Evolutionary conservation across 2,888 invertebrate genomes (phyloP).

Genomic region (Archips crataeganus): DNA sequence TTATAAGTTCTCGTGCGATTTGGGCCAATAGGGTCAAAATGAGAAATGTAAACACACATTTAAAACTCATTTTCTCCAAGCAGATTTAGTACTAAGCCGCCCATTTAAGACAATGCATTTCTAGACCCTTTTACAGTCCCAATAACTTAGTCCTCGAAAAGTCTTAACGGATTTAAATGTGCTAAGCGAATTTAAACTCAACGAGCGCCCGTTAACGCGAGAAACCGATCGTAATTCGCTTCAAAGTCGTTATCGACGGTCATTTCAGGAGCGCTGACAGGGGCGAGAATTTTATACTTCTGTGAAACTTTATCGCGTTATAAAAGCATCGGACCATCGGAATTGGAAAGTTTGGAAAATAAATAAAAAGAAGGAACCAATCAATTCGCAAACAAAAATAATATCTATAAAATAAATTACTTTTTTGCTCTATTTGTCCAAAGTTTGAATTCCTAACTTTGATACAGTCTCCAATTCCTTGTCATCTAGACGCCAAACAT

Average conservation of each 20-base stretch:
- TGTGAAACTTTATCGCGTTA: constrained; percentile 13
- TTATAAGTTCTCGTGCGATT: too few species aligned
- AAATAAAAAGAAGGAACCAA: not conserved
- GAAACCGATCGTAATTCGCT: constrained; percentile 29
- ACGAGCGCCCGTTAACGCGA: constrained; percentile 21
- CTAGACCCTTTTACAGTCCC: not conserved
- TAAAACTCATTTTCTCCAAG: not conserved
- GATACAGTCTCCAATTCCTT: too few species aligned
- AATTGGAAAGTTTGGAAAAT: not conserved
- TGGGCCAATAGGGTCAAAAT: not conserved
- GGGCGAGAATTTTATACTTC: constrained; percentile 32
- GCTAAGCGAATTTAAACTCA: constrained; percentile 26
- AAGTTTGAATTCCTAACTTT: too few species aligned
- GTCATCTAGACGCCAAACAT: too few species aligned
- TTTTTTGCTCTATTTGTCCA: too few species aligned
- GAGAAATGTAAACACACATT: not conserved
- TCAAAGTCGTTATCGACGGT: constrained; percentile 27
- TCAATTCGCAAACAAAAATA: too few species aligned
- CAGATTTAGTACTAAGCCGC: not conserved
- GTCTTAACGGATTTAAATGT: constrained; percentile 7
- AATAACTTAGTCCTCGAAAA: constrained; percentile 8
- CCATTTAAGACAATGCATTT: constrained; percentile 1
- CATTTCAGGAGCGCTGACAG: constrained; percentile 26
- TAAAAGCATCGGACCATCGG: not conserved
- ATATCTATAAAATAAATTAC: too few species aligned